Evolutionary conservation across 2,797 vertebrate species (phyloP).

Genomic region (Epinephelus malabaricus): DNA sequence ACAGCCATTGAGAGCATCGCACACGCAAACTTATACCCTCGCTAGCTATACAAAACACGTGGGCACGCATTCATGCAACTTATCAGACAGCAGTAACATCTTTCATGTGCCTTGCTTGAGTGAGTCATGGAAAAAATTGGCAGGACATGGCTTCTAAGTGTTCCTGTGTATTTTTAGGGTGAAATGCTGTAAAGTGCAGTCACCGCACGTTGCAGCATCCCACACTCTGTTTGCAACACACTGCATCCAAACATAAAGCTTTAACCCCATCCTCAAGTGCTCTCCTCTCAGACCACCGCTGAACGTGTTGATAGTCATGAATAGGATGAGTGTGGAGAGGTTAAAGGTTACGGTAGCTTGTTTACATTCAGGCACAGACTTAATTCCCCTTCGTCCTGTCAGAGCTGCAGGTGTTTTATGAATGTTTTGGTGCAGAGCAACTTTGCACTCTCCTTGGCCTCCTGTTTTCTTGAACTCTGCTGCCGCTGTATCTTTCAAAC

Average conservation of each 20-base stretch:
- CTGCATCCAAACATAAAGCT: conserved; percentile 22
- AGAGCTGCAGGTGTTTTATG: conserved; percentile 31
- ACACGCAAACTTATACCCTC: background rate
- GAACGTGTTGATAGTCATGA: conserved; percentile 29
- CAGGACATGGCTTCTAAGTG: conserved; percentile 31
- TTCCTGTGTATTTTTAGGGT: conserved; percentile 20
- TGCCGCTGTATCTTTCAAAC: conserved; percentile 36
- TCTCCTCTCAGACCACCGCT: conserved; percentile 13
- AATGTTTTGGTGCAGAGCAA: conserved; percentile 46
- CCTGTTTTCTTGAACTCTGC: conserved; percentile 61
- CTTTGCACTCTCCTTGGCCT: conserved; percentile 45
- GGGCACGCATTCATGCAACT: background rate
- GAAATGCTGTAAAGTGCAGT: conserved; percentile 7
- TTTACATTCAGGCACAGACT: conserved; percentile 54
- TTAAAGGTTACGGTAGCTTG: conserved; percentile 50
- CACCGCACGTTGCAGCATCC: background rate
- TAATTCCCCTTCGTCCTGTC: conserved; percentile 45
- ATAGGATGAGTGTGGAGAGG: conserved; percentile 27
- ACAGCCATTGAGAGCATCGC: conserved; percentile 29
- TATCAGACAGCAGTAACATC: conserved; percentile 18
- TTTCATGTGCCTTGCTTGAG: conserved; percentile 39
- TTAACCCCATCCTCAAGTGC: conserved; percentile 15
- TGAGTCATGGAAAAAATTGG: conserved; percentile 36
- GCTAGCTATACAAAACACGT: background rate
- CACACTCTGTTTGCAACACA: conserved; percentile 15